Conservation (phyloP, 2,888 invertebrate genomes). For the Oxyscelio sp. region DNA sequence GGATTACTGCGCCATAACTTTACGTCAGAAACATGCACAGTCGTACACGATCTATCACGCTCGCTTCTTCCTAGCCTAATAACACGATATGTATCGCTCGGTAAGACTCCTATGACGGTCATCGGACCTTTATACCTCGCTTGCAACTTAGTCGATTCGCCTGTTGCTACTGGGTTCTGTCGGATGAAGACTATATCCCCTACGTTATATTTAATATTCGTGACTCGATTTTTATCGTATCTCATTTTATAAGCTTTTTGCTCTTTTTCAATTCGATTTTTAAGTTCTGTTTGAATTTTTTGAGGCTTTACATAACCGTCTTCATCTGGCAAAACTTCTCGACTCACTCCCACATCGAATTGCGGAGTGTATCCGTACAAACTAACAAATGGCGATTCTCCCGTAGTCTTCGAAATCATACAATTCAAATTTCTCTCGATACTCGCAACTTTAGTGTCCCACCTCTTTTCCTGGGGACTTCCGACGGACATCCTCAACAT, state of each 20-base stretch:
- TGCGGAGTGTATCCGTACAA: constrained; percentile 33
- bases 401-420: constrained; percentile 28
- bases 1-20: constrained; percentile 41
- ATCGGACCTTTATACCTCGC: constrained; percentile 26
- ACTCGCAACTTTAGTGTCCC: constrained; percentile 10
- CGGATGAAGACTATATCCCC: constrained; percentile 33
- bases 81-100: constrained; percentile 25
- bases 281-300: neutral
- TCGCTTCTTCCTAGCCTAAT: constrained; percentile 6
- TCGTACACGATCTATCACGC: constrained; percentile 34
- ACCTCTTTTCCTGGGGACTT: neutral
- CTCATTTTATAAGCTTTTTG: constrained; percentile 35
- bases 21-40: constrained; percentile 42
- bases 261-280: neutral
- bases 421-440: constrained; percentile 27
- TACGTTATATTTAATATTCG: constrained; percentile 3
- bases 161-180: constrained; percentile 3
- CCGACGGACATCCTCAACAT: neutral
- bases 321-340: constrained; percentile 5
- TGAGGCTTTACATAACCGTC: neutral
- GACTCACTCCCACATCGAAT: constrained; percentile 2
- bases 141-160: constrained; percentile 16
- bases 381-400: constrained; percentile 21
- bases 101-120: neutral
- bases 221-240: constrained; percentile 10